phyloP scores from a whole-genome alignment of 2,888 invertebrate species.

The Orthosia gracilis region DNA sequence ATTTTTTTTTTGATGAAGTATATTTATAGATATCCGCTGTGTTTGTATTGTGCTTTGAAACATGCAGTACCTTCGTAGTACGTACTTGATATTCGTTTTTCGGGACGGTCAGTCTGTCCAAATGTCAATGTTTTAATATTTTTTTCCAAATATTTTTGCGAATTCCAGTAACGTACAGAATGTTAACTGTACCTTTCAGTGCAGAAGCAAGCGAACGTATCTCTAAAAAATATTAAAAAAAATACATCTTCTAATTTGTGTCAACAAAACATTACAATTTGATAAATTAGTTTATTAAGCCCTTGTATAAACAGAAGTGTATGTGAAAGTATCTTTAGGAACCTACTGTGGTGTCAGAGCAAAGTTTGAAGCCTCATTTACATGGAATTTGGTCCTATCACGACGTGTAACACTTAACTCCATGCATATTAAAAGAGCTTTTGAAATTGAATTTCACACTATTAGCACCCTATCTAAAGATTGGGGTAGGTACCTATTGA shows the following conservation, averaged over 20 bases:
- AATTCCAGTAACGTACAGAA: background rate
- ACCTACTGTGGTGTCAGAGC: constrained; percentile 38
- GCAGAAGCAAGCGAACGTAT: background rate
- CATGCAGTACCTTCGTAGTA: background rate
- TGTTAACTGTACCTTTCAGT: background rate
- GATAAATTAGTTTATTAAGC: constrained; percentile 39
- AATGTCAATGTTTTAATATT: background rate
- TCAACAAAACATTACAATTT: constrained; percentile 33
- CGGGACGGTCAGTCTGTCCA: background rate
- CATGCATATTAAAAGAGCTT: constrained; percentile 62
- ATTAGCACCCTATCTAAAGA: constrained; percentile 46
- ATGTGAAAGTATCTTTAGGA: constrained; percentile 54
- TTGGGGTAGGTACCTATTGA: constrained; percentile 45
- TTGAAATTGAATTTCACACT: constrained; percentile 55
- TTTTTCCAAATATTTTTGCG: background rate
- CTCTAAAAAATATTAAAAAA: too few species aligned
- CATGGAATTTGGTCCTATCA: constrained; percentile 59
- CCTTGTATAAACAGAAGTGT: constrained; percentile 19
- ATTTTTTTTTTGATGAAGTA: constrained; percentile 23
- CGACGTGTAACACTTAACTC: constrained; percentile 53
- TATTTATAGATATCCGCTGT: constrained; percentile 25
- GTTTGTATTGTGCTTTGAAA: constrained; percentile 14
- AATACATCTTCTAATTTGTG: background rate
- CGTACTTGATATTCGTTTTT: background rate
- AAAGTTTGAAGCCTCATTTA: constrained; percentile 59